Percentiles rank a stretch among this genome's conserved stretches.
Conservation (phyloP, 1,140 invertebrate genomes). For the Drosophila oshimai region DNA sequence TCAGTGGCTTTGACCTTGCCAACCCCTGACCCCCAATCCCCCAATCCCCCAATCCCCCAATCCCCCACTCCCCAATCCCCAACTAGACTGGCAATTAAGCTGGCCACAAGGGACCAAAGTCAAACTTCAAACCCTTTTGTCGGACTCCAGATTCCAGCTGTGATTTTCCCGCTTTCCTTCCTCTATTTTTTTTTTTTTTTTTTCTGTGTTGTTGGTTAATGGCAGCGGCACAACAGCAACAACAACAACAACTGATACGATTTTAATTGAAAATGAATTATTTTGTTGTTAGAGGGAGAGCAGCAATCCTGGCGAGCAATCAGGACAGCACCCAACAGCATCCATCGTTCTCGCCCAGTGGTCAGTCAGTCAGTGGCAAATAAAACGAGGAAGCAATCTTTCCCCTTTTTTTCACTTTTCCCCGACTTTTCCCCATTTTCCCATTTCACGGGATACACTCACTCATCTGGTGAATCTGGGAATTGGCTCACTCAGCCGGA, state of each 20-base stretch:
- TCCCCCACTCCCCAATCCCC: background rate
- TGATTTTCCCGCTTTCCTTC: slow-evolving; percentile 2
- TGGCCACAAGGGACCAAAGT: slow-evolving; percentile 20
- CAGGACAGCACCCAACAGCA: background rate
- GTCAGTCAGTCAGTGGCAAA: slow-evolving; percentile 27
- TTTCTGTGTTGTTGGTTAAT: slow-evolving; percentile 44
- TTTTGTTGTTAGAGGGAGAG: slow-evolving; percentile 66
- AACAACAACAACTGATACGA: slow-evolving; percentile 59
- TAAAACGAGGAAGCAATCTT: slow-evolving; percentile 19
- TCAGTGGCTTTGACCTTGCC: slow-evolving; percentile 40
- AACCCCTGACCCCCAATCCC: background rate
- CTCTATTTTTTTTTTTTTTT: background rate
- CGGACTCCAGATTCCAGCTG: slow-evolving; percentile 23
- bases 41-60: too few relatives aligned
- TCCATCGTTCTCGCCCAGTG: slow-evolving; percentile 18
- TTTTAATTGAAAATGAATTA: slow-evolving; percentile 82
- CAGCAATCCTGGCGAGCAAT: slow-evolving; percentile 22
- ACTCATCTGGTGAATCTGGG: background rate
- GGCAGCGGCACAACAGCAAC: slow-evolving; percentile 12
- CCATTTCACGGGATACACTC: background rate
- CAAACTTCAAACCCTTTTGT: slow-evolving; percentile 41
- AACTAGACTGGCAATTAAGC: slow-evolving; percentile 32
- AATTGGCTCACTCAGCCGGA: slow-evolving; percentile 6
- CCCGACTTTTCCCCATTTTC: slow-evolving; percentile 4
- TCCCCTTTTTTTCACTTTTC: background rate